Base-by-base conservation (phyloP, 2,113 vertebrate species). In the Myrmecobius fasciatus region DNA sequence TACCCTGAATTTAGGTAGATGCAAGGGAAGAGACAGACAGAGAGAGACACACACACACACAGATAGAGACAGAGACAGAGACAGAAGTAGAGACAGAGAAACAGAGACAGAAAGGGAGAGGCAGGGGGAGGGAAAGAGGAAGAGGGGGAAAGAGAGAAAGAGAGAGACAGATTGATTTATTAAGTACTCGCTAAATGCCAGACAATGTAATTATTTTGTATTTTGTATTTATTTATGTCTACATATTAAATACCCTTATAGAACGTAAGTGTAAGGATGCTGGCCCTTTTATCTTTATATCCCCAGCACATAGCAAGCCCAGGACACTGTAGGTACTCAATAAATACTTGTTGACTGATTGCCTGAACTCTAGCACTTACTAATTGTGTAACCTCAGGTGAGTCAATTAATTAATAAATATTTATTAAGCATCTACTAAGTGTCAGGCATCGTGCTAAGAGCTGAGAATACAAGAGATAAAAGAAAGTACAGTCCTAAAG, bases 141-240 rank as follows among this genome's bases (percentile, higher is more conserved):
- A 52, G 52, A 52, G 52, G 11, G 1, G 31, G 26, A 54, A 25
- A 60, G 9, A 31, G 14, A 8, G 25, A 54, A 6, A 54, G 3
- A 25, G 24, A 54, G 25, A 54, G 24, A 54, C 3, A 54, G 0
- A 0, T 52, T 25, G 3, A 46, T 10, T 51, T n/a, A 10, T 54
- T 26, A 54, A 8, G 53, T 7, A 54, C 25, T 54, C 26, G 26
- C 25, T 26, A 8, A 5, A 26, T 26, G 53, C 5, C 53, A 54
- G 25, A 7, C 25, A 54, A 25, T 60, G 28, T 67, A 36, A 67
- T 11, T 60, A 60, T 9, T 60, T 67, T n/a, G 36, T 75, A 31
- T n/a, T 75, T 75, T 17, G 31, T n/a, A 36, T 75, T 75, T 75
- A n/a, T n/a, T n/a, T 20, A 75, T 75, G 4, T n/a, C 60, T 20